Evolutionary conservation across 2,113 vertebrate species (phyloP).

Genomic region (Nerophis lumbriciformis): DNA sequence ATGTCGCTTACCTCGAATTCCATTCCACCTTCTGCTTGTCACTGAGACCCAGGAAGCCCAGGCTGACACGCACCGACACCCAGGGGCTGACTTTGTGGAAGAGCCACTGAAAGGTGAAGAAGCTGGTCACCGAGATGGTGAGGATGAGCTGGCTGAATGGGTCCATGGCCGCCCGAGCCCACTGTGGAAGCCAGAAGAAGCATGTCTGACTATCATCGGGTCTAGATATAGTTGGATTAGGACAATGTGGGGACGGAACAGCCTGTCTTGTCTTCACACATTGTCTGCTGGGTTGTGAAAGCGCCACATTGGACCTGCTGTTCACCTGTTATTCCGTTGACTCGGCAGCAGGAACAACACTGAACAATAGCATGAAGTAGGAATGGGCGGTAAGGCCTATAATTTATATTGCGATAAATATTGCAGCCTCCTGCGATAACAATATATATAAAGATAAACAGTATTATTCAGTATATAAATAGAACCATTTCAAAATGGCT

Average conservation of each 20-base stretch:
- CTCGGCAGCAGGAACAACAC: too few species aligned
- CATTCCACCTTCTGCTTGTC: constrained; percentile 93
- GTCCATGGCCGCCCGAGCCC: constrained; percentile 80
- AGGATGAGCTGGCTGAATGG: constrained; percentile 74
- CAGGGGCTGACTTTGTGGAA: constrained; percentile 86
- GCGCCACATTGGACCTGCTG: too few species aligned
- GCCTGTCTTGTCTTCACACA: too few species aligned
- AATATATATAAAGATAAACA: too few species aligned
- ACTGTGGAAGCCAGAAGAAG: constrained; percentile 30
- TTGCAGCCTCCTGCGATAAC: too few species aligned
- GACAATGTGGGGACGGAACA: not conserved
- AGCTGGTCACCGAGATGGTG: constrained; percentile 77
- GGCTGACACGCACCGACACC: constrained; percentile 79
- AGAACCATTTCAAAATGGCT: too few species aligned
- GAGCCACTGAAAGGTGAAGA: constrained; percentile 86
- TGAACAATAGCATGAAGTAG: too few species aligned
- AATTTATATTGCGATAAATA: too few species aligned
- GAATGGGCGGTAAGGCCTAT: too few species aligned
- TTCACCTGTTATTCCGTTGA: too few species aligned
- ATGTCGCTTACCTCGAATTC: constrained; percentile 87
- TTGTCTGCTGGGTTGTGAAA: too few species aligned
- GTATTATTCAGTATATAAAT: too few species aligned
- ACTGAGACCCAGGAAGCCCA: constrained; percentile 79
- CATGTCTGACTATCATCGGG: not conserved
- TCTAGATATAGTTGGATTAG: not conserved